Conservation (phyloP, 2,113 vertebrate genomes). For the Entelurus aequoreus region DNA sequence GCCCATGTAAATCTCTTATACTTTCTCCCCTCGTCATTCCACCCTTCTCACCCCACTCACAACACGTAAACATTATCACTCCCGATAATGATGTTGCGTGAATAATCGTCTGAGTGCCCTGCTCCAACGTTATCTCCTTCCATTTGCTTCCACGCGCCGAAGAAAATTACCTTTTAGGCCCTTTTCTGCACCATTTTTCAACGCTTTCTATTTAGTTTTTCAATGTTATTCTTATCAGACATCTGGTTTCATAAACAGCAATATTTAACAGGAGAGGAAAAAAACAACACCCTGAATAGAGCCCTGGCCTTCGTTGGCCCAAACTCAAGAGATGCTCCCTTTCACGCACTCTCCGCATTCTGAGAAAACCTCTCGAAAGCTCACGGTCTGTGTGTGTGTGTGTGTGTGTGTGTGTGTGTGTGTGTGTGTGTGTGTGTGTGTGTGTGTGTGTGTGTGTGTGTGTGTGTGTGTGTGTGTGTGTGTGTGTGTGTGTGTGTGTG, state of each 20-base stretch:
- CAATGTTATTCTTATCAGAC: slow-evolving; percentile 7
- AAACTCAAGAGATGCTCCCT: slow-evolving; percentile 38
- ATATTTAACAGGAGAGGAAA: slow-evolving; percentile 1
- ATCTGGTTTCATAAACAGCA: background rate
- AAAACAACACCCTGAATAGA: slow-evolving; percentile 61
- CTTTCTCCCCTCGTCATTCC: background rate
- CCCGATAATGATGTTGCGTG: slow-evolving; percentile 41
- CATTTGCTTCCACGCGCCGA: slow-evolving; percentile 8
- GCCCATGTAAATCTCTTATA: background rate
- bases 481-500: no score
- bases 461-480: no score
- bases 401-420: background rate
- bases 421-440: no score
- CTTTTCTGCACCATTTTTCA: slow-evolving; percentile 7
- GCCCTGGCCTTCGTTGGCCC: slow-evolving; percentile 47
- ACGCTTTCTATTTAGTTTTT: slow-evolving; percentile 14
- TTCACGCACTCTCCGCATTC: slow-evolving; percentile 60
- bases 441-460: no score
- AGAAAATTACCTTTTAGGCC: slow-evolving; percentile 16
- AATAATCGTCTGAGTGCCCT: slow-evolving; percentile 34
- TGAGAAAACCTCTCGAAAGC: slow-evolving; percentile 41
- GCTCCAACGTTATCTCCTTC: slow-evolving; percentile 42
- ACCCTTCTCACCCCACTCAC: slow-evolving; percentile 9
- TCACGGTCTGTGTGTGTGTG: slow-evolving; percentile 44
- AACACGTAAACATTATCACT: slow-evolving; percentile 33